A percentile compares a stretch with the other conserved stretches of the same genome.
Conservation (phyloP, 2,113 vertebrate species). For the Capricornis sumatraensis region DNA sequence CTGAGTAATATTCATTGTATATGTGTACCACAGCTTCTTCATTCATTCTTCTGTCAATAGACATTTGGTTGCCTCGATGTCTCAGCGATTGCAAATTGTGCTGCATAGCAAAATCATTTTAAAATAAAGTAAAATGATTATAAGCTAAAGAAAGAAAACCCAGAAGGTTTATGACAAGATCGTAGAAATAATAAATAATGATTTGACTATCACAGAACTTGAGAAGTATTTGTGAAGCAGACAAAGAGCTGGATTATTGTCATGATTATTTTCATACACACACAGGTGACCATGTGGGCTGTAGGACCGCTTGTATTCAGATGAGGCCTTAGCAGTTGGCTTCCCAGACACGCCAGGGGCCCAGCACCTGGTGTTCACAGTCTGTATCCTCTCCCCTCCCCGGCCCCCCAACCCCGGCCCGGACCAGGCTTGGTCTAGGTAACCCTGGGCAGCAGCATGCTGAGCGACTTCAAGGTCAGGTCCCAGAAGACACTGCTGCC, state of each 20-base stretch:
- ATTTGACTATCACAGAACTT: not conserved
- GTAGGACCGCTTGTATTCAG: accelerated
- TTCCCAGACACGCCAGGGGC: not conserved
- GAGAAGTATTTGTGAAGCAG: not conserved
- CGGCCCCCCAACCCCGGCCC: accelerated
- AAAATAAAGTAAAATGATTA: not conserved
- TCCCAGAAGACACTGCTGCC: too few species aligned
- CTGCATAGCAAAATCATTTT: not conserved
- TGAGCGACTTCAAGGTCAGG: not conserved
- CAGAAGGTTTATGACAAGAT: not conserved
- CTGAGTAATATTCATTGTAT: not conserved
- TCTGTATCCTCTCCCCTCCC: not conserved
- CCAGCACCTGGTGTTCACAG: not conserved
- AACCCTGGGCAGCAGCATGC: not conserved
- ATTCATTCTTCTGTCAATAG: not conserved
- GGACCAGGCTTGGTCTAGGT: not conserved
- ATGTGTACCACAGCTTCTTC: not conserved
- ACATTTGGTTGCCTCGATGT: not conserved
- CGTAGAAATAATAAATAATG: not conserved
- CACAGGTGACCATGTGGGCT: not conserved
- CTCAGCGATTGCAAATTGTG: not conserved
- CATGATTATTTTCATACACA: not conserved
- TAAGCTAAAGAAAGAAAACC: not conserved
- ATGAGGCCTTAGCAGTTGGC: not conserved
- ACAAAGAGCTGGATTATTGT: not conserved